Percentiles rank a stretch among this genome's conserved stretches.
Conservation (phyloP, 2,888 invertebrate species). For the Nowickia ferox region DNA sequence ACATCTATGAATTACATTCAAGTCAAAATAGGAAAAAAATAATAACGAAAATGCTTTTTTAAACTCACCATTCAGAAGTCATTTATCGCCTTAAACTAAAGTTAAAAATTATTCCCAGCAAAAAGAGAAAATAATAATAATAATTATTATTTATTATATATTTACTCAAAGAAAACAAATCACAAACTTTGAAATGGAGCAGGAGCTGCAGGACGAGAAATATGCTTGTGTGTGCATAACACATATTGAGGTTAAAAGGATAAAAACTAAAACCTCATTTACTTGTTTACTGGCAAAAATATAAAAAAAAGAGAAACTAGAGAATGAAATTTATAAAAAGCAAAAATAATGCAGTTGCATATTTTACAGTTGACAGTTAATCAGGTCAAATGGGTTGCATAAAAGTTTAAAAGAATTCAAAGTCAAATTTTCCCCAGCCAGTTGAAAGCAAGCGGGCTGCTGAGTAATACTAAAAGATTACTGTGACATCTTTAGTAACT, state of each 20-base stretch:
- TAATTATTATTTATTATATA: constrained; percentile 25
- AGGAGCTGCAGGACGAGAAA: not conserved
- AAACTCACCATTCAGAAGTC: not conserved
- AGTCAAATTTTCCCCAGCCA: not conserved
- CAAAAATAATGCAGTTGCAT: constrained; percentile 43
- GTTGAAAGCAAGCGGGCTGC: not conserved
- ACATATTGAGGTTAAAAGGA: constrained; percentile 46
- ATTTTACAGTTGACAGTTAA: constrained; percentile 52
- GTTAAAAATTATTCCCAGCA: constrained; percentile 7
- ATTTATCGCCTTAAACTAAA: constrained; percentile 29
- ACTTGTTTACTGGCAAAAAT: constrained; percentile 18
- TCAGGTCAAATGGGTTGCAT: constrained; percentile 31
- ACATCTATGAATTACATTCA: not conserved
- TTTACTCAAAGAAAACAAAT: not conserved
- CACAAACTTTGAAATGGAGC: not conserved
- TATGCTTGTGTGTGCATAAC: not conserved
- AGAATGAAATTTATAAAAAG: not conserved
- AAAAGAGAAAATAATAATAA: constrained; percentile 10
- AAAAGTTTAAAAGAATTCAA: constrained; percentile 15
- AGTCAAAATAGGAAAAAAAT: not conserved
- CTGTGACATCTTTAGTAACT: no score
- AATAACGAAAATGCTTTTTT: not conserved
- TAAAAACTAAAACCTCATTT: constrained; percentile 47
- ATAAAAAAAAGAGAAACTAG: not conserved
- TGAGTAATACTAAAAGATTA: no score